phyloP scores from a whole-genome alignment of 2,888 invertebrate genomes.

The Chalcosyrphus nemorum region DNA sequence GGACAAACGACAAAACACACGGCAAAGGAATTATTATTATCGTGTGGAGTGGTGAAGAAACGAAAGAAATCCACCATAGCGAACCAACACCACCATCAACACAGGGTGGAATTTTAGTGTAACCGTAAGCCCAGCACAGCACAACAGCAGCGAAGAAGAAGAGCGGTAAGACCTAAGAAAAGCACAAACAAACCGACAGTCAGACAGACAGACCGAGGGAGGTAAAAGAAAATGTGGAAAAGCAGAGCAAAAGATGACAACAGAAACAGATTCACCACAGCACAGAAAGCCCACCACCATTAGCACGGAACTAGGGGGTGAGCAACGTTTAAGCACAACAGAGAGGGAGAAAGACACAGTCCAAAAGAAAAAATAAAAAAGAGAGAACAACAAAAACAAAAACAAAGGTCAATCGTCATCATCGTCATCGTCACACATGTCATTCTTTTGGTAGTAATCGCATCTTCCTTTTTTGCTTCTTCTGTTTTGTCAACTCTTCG shows the following conservation, averaged over 20 bases:
- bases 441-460: slow-evolving; percentile 56
- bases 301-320: slow-evolving; percentile 38
- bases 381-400: slow-evolving; percentile 42
- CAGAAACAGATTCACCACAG: slow-evolving; percentile 47
- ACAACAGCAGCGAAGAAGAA: slow-evolving; percentile 31
- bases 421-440: slow-evolving; percentile 30
- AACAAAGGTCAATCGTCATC: not conserved
- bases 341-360: no score
- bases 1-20: slow-evolving; percentile 22
- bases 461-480: slow-evolving; percentile 28
- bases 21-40: slow-evolving; percentile 2
- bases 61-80: slow-evolving; percentile 57
- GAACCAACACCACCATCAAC: slow-evolving; percentile 1
- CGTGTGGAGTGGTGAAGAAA: slow-evolving; percentile 42
- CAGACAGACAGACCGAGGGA: no score
- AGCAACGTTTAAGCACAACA: slow-evolving; percentile 8
- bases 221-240: no score
- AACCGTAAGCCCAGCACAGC: slow-evolving; percentile 32
- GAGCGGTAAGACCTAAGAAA: no score
- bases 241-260: no score
- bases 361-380: slow-evolving; percentile 7
- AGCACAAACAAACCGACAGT: no score
- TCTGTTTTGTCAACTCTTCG: slow-evolving; percentile 5
- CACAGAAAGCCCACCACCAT: not conserved
- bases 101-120: not conserved